Percentiles rank a stretch among this genome's conserved stretches.
phyloP scores from a whole-genome alignment of 2,113 vertebrate genomes.

The Passerina amoena region DNA sequence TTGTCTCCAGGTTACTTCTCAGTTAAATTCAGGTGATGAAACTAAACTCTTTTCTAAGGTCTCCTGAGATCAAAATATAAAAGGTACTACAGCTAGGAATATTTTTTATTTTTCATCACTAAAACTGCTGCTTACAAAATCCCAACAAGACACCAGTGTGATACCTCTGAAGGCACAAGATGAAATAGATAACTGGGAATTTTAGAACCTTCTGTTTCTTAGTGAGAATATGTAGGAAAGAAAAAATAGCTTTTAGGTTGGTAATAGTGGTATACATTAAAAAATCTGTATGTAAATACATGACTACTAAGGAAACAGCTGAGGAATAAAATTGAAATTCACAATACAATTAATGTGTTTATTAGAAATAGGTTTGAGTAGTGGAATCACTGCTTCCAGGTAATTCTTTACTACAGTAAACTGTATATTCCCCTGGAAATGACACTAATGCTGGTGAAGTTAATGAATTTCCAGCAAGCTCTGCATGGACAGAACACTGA shows the following conservation, averaged over 20 bases:
- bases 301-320: background rate
- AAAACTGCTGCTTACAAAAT: background rate
- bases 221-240: background rate
- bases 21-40: constrained; percentile 3
- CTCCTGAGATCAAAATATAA: background rate
- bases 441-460: background rate
- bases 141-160: background rate
- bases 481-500: background rate
- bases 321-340: background rate
- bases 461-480: background rate
- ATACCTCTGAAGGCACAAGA: background rate
- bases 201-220: background rate
- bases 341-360: background rate
- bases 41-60: background rate
- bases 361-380: background rate
- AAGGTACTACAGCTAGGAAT: background rate
- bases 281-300: background rate
- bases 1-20: background rate
- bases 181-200: background rate
- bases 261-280: background rate
- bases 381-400: background rate
- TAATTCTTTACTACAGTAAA: background rate
- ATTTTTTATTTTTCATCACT: background rate
- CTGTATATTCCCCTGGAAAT: background rate
- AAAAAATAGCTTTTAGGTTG: background rate